Evolutionary conservation across 2,888 invertebrate species (phyloP), one percentile per base, ranked within the genome.

Genomic region (Mellilla xanthometata): DNA sequence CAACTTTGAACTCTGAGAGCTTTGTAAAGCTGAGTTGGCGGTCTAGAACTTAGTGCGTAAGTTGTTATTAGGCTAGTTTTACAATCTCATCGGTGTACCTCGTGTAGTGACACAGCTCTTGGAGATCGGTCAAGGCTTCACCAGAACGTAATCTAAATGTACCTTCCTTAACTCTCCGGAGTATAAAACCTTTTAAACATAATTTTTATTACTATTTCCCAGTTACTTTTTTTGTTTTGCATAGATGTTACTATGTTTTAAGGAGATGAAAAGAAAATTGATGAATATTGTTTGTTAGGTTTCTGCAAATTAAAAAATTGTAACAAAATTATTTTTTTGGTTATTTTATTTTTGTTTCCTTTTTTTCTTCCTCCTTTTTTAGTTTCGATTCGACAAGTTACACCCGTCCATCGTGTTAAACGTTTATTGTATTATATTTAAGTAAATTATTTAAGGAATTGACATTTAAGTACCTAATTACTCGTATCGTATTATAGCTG

Each of bases 241-340:
- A 87, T 90, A 90, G 87, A 90, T 90, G 90, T 90, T 90, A 90
- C 89, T 90, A 90, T 89, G 90, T 90, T 90, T 87, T 90, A 88
- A 86, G 88, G 71, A 80, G 78, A 81, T 80, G 73, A 82, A 81
- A 85, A 79, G 76, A 76, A 76, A 78, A 62, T 64, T 68, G 79
- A 77, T 80, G 80, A 83, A 88, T 87, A 90, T 90, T 90, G 89
- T 90, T 90, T 90, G 90, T 90, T 90, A 90, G 89, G 83, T 90
- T 89, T 90, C 89, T 83, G 87, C 87, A 78, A 90, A 90, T 89
- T 90, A 89, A 90, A 90, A 85, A 85, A 81, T 68, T 84, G 85
- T 89, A 90, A 87, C 85, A 85, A 89, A 88, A 85, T 82, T 74
- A 68, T 3, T 77, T 66, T 78, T 76, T 76, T 76, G 73, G 82